Evolutionary conservation across 2,113 vertebrate species (phyloP), one percentile per base, ranked within the genome.

Genomic region (Brachyistius frenatus): DNA sequence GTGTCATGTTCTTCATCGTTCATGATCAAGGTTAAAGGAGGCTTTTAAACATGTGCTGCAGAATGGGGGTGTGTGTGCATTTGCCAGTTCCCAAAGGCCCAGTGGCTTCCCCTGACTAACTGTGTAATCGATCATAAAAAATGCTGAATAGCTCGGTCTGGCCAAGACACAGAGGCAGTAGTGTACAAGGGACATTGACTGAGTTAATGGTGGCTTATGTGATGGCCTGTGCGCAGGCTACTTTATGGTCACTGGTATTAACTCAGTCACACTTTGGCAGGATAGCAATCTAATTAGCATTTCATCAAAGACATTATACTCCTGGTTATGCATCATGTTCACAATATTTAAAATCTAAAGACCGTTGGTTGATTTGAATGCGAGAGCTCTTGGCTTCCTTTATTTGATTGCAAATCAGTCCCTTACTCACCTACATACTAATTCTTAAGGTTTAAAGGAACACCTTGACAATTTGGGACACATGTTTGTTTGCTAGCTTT

Each of bases 101-200:
- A 72, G 67, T 47, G 84, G 85, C 86, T 93, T 88, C 85, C 64
- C 84, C 69, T 83, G 90, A 89, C 84, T 91, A 79, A 84, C 76
- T 86, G 87, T 83, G 87, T 91, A 93, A 93, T 93, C 81, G 84
- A 90, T 92, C 91, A 91, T 91, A 79, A 90, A 91, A 93, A 87
- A 82, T 88, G 93, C 93, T 91, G 93, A 92, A 77, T 92, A 78
- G 91, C 63, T 82, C 79, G 76, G 88, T 88, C 86, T 89, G 88
- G 75, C 89, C 80, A 58, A 86, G 68, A 61, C 86, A 75, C 52
- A 37, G 57, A 86, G 72, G 83, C 81, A 90, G 81, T 55, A 73
- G 50, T 58, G 78, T 87, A 79, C 75, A 88, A 81, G 86, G 90
- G 79, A 88, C 90, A 89, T 80, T 92, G 89, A 92, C 86, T 88